phyloP scores from a whole-genome alignment of 2,797 vertebrate species.

The Danionella dracula region DNA sequence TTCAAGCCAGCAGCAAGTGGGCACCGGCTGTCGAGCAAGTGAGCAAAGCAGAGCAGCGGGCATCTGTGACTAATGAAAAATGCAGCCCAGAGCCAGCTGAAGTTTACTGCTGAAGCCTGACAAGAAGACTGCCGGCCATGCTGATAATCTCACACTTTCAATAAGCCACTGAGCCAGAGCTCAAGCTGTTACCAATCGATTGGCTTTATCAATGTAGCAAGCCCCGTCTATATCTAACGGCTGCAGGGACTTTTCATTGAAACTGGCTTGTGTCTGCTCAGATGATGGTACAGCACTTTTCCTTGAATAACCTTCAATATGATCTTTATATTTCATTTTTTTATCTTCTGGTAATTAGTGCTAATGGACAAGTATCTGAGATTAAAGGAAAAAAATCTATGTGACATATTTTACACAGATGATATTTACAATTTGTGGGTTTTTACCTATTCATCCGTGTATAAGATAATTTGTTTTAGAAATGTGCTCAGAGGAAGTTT shows the following conservation, averaged over 20 bases:
- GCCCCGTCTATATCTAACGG: constrained; percentile 11
- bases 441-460: too few species aligned
- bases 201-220: constrained; percentile 23
- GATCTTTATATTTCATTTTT: not conserved
- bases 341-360: not conserved
- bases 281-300: not conserved
- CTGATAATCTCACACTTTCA: constrained; percentile 28
- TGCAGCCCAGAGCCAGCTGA: constrained; percentile 10
- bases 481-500: too few species aligned
- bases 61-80: constrained; percentile 30
- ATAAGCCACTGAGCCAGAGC: constrained; percentile 14
- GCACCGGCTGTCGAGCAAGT: not conserved
- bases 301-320: constrained; percentile 8
- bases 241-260: constrained; percentile 14
- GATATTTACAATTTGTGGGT: too few species aligned
- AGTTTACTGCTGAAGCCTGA: constrained; percentile 18
- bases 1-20: constrained; percentile 19
- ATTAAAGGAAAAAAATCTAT: too few species aligned
- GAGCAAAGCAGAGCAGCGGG: not conserved
- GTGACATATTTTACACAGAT: too few species aligned
- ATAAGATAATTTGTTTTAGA: too few species aligned
- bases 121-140: constrained; percentile 11
- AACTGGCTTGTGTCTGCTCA: not conserved
- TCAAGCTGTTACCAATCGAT: constrained; percentile 36
- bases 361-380: too few species aligned